Conservation (phyloP, 2,888 invertebrate genomes). For the Pristionchus fissidentatus region DNA sequence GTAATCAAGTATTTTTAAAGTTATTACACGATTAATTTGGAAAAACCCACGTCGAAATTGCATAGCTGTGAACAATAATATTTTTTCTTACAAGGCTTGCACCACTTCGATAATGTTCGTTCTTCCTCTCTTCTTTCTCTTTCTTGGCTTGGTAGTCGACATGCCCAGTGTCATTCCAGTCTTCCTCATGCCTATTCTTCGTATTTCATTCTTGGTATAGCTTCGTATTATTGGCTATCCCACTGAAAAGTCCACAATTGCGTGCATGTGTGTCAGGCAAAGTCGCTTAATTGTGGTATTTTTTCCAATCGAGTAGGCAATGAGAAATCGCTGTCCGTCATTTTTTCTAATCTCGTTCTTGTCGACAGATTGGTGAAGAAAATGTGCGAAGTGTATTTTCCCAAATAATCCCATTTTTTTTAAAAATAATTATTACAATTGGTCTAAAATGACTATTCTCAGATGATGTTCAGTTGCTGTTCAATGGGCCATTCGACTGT, state of each 20-base stretch:
- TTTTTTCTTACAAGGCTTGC: neutral
- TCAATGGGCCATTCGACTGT: neutral
- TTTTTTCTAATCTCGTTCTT: too few relatives aligned
- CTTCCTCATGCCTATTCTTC: neutral
- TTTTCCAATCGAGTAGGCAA: too few relatives aligned
- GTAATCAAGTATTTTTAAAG: too few relatives aligned
- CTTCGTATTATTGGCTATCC: too few relatives aligned
- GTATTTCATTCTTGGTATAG: neutral
- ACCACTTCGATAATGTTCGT: conserved; percentile 4
- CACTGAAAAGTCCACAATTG: too few relatives aligned
- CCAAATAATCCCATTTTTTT: neutral
- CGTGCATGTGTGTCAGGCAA: too few relatives aligned
- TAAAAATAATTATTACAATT: neutral
- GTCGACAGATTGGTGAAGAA: too few relatives aligned
- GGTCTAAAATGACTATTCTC: neutral
- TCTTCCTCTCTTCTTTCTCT: neutral
- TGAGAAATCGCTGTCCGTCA: too few relatives aligned
- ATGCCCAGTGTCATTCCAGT: neutral
- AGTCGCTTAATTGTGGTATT: too few relatives aligned
- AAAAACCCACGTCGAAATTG: too few relatives aligned
- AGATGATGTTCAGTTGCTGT: conserved; percentile 26
- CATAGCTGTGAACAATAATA: neutral
- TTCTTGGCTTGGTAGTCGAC: neutral
- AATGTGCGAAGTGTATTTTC: too few relatives aligned
- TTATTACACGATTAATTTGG: too few relatives aligned